Base-by-base conservation (phyloP, 2,113 vertebrate species). In the Sander vitreus region DNA sequence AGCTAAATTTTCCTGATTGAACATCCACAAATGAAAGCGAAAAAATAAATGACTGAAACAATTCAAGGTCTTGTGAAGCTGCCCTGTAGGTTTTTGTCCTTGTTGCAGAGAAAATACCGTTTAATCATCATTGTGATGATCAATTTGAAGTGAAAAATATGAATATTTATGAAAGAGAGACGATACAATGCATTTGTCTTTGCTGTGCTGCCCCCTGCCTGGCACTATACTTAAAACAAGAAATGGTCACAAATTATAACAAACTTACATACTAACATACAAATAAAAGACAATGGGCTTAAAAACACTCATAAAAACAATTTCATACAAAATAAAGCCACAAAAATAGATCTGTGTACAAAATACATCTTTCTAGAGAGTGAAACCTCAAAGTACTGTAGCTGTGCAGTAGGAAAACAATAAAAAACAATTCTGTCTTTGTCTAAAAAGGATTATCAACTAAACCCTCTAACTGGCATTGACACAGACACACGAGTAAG, bases 261-360 rank as follows among this genome's bases (percentile, higher is more conserved):
- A 76, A 72, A 83, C 76, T 55, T 69, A 72, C 45, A 39, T 88
- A 88, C 33, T 59, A 69, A 72, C 45, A 45, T 88, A 88, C 33
- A 91, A 53, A 85, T 57, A 70, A 51, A 51, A 78, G 47, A 71
- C 2, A 72, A 45, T 21, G 50, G 39, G 79, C 19, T 68, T 83
- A 64, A 71, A 89, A 77, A 66, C 15, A 5, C 80, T 54, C 89
- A 89, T 79, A 83, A 91, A 92, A 93, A 85, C 63, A 53, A 78
- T 74, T 64, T 73, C 13, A 30, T 93, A 92, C 25, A 93, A 94
- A 92, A 91, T 39, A 57, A 90, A 86, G 72, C 80, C 86, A 89
- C 73, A 85, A 94, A 93, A 93, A 93, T 93, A 93, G 67, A 93
- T 89, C 80, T 91, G 85, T 87, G 36, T 93, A 93, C 2, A 93